phyloP scores from a whole-genome alignment of 2,797 vertebrate species.

The Pampus argenteus region DNA sequence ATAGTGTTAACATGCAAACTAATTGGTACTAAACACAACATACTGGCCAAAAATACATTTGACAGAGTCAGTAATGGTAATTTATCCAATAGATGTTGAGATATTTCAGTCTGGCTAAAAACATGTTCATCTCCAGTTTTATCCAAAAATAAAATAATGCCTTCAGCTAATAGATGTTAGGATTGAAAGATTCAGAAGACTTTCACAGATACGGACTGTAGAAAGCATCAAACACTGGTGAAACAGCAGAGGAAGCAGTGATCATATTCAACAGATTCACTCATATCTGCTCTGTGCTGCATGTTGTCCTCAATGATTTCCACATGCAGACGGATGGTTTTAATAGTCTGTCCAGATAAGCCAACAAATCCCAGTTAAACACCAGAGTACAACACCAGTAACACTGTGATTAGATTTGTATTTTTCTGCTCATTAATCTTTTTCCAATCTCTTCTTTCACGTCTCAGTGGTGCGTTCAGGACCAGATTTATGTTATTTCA shows the following conservation, averaged over 20 bases:
- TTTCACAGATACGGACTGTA: not conserved
- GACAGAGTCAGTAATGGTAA: too few relatives aligned
- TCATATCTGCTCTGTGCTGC: not conserved
- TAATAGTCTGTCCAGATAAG: not conserved
- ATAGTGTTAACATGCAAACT: too few relatives aligned
- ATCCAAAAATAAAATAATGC: too few relatives aligned
- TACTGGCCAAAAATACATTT: too few relatives aligned
- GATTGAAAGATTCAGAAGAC: too few relatives aligned
- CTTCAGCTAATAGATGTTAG: too few relatives aligned
- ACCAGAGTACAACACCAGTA: not conserved
- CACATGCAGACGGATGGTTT: conserved; percentile 34
- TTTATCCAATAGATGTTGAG: too few relatives aligned
- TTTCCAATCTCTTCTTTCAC: not conserved
- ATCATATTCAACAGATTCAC: not conserved
- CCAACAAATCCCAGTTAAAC: conserved; percentile 37
- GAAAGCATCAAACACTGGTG: not conserved
- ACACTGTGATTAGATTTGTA: not conserved
- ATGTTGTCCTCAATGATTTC: conserved; percentile 8
- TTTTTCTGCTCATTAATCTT: conserved; percentile 5
- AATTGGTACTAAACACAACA: too few relatives aligned
- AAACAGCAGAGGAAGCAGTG: not conserved
- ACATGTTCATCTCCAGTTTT: too few relatives aligned
- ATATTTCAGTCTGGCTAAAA: too few relatives aligned
- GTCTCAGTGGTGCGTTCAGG: conserved; percentile 7
- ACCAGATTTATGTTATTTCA: not conserved